These are phyloP conservation scores for Zeugodacus cucurbitae DNA, from an alignment of 1,140 invertebrate genomes.

Conservation along the genomic window DNA sequence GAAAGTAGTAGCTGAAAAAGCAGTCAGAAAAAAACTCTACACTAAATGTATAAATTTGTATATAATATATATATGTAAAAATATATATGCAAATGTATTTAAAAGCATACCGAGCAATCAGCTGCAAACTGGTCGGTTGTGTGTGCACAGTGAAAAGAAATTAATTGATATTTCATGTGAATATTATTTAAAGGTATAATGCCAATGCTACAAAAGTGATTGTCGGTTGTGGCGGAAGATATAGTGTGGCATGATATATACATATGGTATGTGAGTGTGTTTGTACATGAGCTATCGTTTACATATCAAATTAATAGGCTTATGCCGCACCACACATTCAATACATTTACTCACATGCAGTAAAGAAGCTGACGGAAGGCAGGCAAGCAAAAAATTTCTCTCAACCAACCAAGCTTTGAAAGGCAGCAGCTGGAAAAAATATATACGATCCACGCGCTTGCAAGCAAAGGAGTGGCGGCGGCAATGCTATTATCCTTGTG, in stretches of 20 bases:
- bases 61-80: no score
- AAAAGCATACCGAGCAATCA: neutral
- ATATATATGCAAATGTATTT: no score
- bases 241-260: neutral
- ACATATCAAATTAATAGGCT: conserved; percentile 37
- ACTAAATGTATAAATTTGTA: no score
- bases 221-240: neutral
- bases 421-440: neutral
- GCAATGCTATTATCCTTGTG: conserved; percentile 9
- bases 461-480: neutral
- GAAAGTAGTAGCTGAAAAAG: neutral
- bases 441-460: neutral
- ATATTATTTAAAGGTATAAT: conserved; percentile 36
- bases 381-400: neutral
- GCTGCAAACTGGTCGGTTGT: neutral
- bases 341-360: conserved; percentile 12
- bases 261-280: neutral
- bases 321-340: conserved; percentile 20
- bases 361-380: neutral
- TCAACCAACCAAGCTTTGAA: neutral
- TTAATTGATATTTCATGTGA: conserved; percentile 37
- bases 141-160: neutral
- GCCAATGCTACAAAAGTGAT: neutral
- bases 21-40: neutral
- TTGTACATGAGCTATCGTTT: neutral